Base-by-base conservation (phyloP, 2,113 vertebrate genomes). In the Entomyzon cyanotis region DNA sequence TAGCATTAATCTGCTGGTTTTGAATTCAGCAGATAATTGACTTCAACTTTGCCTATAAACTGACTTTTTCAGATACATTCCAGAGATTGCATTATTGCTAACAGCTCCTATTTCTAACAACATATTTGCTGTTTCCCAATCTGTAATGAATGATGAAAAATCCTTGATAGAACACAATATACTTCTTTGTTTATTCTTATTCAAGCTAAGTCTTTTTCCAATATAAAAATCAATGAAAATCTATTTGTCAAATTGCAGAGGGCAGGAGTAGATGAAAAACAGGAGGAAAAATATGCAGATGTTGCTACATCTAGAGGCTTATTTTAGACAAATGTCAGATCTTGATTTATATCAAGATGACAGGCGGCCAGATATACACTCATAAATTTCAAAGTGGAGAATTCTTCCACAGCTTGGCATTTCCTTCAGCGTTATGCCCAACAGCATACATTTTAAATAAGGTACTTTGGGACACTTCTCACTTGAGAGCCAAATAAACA, bases 281-380 rank as follows among this genome's bases (percentile, higher is more conserved):
- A 74, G 22, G 73, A 58, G 65, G 59, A 41, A 90, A 87, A 80
- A 89, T 22, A 88, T 16, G 20, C 30, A 68, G 35, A 81, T 49
- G 41, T 63, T 87, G 27, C 30, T 79, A 78, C 28, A 80, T 64
- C 73, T 91, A 67, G 87, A 87, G 91, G 37, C 70, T 68, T 95
- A 42, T 84, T 95, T 89, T 76, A 87, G 75, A 81, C 52, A 75
- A 81, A 52, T 41, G 28, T 56, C 80, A 90, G 58, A 62, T 93
- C 47, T 83, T 94, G 56, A 69, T 92, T 44, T 81, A 47, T 62
- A 89, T 93, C 58, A 42, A 96, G 49, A 91, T 88, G 55, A 80
- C 94, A 94, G 73, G 71, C 16, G 3, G 52, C 37, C 50, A 93
- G n/a, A 88, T 50, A 79, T 0, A 65, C 44, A 73, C 33, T 84